These are phyloP conservation scores for Tenebrosternarchus preto DNA, from an alignment of 2,113 vertebrate species.

Conservation along the genomic window DNA sequence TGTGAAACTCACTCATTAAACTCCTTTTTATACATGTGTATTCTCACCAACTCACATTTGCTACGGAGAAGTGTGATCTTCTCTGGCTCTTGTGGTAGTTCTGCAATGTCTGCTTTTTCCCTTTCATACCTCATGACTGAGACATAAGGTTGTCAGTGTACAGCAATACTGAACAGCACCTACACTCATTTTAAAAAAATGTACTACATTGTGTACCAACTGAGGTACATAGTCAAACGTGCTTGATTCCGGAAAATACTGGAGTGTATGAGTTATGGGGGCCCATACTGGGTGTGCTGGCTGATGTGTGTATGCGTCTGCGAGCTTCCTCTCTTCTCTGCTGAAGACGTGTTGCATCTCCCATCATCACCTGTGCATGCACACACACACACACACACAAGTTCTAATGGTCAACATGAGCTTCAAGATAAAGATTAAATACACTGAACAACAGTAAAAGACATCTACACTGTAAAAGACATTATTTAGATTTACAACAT, in stretches of 20 bases:
- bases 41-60: slow-evolving; percentile 40
- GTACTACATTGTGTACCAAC: background rate
- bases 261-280: background rate
- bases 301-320: slow-evolving; percentile 69
- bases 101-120: slow-evolving; percentile 24
- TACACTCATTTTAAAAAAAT: background rate
- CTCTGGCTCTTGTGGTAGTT: background rate
- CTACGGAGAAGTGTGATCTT: slow-evolving; percentile 13
- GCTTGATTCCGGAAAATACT: background rate
- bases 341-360: slow-evolving; percentile 74
- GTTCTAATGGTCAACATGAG: background rate
- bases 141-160: background rate
- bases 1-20: no score
- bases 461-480: no score
- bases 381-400: background rate
- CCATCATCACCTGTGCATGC: slow-evolving; percentile 68
- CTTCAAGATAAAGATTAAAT: no score
- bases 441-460: no score
- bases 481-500: no score
- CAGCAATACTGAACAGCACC: background rate
- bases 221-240: background rate
- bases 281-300: slow-evolving; percentile 62
- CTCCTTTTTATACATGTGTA: background rate
- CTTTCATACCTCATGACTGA: slow-evolving; percentile 42
- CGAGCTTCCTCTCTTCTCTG: slow-evolving; percentile 70